Conservation (phyloP, 2,888 invertebrate genomes). For the Synergus laeviventris region DNA sequence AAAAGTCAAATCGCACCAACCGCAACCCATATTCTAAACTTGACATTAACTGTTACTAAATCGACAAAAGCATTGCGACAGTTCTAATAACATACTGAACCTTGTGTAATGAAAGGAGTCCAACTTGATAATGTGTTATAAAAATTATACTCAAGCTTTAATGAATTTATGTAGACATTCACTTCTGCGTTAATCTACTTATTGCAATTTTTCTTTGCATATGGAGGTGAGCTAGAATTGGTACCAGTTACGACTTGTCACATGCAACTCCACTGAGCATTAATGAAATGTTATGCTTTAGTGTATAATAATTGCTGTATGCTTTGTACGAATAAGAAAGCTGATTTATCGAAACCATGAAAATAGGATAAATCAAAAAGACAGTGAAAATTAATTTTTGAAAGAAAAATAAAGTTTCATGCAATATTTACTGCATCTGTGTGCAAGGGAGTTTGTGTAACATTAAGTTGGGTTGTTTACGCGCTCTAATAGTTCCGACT, state of each 20-base stretch:
- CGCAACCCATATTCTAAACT: conserved; percentile 32
- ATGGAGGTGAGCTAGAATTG: conserved; percentile 23
- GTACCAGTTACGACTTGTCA: conserved; percentile 18
- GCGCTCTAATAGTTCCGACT: conserved; percentile 24
- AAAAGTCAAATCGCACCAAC: conserved; percentile 26
- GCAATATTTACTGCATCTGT: conserved; percentile 3
- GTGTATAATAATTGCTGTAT: neutral
- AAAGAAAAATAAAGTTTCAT: conserved; percentile 10
- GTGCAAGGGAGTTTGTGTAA: conserved; percentile 10
- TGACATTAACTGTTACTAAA: conserved; percentile 36
- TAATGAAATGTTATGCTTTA: neutral
- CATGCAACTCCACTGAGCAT: no score
- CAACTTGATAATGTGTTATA: conserved; percentile 32
- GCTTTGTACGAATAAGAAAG: neutral
- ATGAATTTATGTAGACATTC: conserved; percentile 38
- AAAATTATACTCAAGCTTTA: conserved; percentile 25
- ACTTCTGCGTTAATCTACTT: conserved; percentile 32
- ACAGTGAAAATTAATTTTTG: neutral
- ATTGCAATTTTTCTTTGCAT: conserved; percentile 11
- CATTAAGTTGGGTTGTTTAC: conserved; percentile 26
- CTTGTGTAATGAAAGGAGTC: conserved; percentile 37
- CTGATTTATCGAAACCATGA: neutral
- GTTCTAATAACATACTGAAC: conserved; percentile 7
- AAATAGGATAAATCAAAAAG: neutral
- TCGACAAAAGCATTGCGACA: conserved; percentile 28